phyloP scores from a whole-genome alignment of 2,113 vertebrate genomes.

The Dipodomys ordii region DNA sequence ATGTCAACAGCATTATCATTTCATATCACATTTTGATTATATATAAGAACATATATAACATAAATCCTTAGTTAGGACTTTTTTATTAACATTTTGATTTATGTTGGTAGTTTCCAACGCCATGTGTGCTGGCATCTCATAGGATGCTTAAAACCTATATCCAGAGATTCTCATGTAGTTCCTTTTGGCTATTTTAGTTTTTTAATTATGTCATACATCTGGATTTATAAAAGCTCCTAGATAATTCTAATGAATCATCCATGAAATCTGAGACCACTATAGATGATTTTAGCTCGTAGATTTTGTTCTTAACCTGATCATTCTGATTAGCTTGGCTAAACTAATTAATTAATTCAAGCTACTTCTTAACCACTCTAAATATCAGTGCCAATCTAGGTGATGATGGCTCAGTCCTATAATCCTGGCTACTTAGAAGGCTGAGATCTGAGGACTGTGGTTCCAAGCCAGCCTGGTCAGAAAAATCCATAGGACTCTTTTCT shows the following conservation, averaged over 20 bases:
- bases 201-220: not conserved
- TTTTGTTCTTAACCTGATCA: not conserved
- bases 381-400: not conserved
- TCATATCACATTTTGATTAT: not conserved
- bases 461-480: too few species aligned
- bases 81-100: not conserved
- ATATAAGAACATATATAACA: not conserved
- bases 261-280: not conserved
- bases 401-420: too few species aligned
- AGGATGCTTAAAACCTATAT: too few species aligned
- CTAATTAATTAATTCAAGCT: not conserved
- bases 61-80: not conserved
- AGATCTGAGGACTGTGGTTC: too few species aligned
- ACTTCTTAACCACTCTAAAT: not conserved
- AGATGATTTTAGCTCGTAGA: conserved; percentile 9
- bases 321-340: not conserved
- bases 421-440: too few species aligned
- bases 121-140: not conserved
- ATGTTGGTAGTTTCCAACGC: not conserved
- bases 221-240: not conserved
- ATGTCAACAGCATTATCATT: not conserved
- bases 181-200: not conserved
- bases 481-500: too few species aligned
- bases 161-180: not conserved
- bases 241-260: not conserved